phyloP scores from a whole-genome alignment of 2,888 invertebrate genomes.

The Dusona sp. region DNA sequence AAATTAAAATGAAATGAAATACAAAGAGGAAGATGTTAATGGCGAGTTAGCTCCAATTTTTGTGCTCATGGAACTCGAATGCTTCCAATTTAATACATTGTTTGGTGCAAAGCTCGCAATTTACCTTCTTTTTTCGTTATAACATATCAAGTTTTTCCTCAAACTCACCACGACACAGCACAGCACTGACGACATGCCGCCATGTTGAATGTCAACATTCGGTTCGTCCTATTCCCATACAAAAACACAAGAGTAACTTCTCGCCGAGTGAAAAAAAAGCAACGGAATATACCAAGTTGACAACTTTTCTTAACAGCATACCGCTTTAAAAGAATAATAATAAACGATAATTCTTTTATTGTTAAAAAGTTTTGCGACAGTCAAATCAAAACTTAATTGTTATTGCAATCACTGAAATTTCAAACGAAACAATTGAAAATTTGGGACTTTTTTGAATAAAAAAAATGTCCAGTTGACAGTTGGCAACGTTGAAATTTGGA shows the following conservation, averaged over 20 bases:
- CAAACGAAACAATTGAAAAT: constrained; percentile 59
- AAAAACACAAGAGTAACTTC: constrained; percentile 67
- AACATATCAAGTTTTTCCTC: constrained; percentile 79
- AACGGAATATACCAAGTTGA: constrained; percentile 13
- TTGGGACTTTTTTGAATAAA: constrained; percentile 58
- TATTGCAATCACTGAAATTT: constrained; percentile 46
- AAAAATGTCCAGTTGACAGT: constrained; percentile 39
- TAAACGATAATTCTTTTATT: background rate
- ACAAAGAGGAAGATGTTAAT: constrained; percentile 1
- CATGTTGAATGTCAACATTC: constrained; percentile 95
- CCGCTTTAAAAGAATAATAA: background rate
- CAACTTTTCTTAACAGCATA: background rate
- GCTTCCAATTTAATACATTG: constrained; percentile 54
- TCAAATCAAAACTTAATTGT: constrained; percentile 32
- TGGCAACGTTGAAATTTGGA: constrained; percentile 27
- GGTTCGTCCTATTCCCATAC: constrained; percentile 62
- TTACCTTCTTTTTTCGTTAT: constrained; percentile 37
- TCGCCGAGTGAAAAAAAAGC: constrained; percentile 27
- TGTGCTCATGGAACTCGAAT: constrained; percentile 35
- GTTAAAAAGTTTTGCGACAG: background rate
- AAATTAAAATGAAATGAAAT: constrained; percentile 11
- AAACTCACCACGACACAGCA: constrained; percentile 98
- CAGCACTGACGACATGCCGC: constrained; percentile 98
- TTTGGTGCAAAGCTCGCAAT: constrained; percentile 73
- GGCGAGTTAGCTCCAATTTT: constrained; percentile 46